Conservation (phyloP, 35 echinoderm and acorn worm species). For the Lytechinus variegatus region DNA sequence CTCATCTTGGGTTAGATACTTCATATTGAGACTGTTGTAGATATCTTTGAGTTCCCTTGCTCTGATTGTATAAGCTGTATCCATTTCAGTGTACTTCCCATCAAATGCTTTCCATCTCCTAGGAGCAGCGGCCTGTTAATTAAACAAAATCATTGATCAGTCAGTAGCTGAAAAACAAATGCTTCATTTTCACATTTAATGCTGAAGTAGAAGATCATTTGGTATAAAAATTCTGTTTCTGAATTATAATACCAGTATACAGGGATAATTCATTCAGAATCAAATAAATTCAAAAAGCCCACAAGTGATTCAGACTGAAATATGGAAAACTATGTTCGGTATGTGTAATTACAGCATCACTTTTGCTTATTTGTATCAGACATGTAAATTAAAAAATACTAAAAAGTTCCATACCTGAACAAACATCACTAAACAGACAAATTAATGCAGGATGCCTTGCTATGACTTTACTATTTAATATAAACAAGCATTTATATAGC, state of each 20-base stretch:
- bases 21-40: conserved; percentile 93
- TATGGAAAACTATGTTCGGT: too few relatives aligned
- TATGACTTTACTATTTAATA: too few relatives aligned
- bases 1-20: conserved; percentile 94
- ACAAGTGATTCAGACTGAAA: too few relatives aligned
- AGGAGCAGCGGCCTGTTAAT: conserved; percentile 81
- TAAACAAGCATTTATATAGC: too few relatives aligned
- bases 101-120: conserved; percentile 83
- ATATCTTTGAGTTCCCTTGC: conserved; percentile 91
- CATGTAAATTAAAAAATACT: too few relatives aligned
- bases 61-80: conserved; percentile 92
- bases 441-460: too few relatives aligned
- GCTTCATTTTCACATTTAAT: neutral
- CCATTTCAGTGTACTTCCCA: conserved; percentile 98
- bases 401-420: neutral
- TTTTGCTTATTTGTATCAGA: too few relatives aligned
- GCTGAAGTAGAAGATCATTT: neutral
- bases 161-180: neutral
- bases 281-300: too few relatives aligned
- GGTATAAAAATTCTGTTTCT: neutral
- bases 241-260: neutral
- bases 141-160: neutral
- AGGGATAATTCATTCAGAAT: too few relatives aligned
- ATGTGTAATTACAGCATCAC: too few relatives aligned
- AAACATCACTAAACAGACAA: neutral